Conservation (phyloP, 2,888 invertebrate species). For the Andrena minutula region DNA sequence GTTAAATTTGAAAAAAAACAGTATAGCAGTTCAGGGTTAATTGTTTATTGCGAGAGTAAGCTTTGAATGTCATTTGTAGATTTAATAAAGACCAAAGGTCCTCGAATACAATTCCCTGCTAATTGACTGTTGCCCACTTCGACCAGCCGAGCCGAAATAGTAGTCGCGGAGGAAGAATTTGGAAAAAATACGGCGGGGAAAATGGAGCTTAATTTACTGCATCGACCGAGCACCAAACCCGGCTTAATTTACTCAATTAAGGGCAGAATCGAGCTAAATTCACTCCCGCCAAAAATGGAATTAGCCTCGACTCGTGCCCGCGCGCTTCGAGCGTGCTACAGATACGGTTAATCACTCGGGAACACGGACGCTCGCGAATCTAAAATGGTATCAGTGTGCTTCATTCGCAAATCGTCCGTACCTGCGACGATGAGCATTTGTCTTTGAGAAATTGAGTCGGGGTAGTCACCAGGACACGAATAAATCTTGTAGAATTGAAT, state of each 20-base stretch:
- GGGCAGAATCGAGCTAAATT: constrained; percentile 27
- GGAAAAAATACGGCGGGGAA: not conserved
- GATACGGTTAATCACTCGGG: constrained; percentile 31
- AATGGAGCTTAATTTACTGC: not conserved
- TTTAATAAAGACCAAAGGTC: too few species aligned
- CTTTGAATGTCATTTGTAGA: too few species aligned
- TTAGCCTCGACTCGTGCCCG: constrained; percentile 24
- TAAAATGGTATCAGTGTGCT: not conserved
- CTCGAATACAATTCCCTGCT: not conserved
- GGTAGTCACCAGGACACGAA: not conserved
- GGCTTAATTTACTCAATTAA: constrained; percentile 37
- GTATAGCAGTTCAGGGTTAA: too few species aligned
- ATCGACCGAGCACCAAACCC: not conserved
- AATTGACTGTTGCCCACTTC: constrained; percentile 17
- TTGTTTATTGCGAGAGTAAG: too few species aligned
- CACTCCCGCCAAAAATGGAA: constrained; percentile 34
- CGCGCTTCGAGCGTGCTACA: not conserved
- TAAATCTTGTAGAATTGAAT: not conserved
- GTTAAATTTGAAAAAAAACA: too few species aligned
- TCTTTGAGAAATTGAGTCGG: constrained; percentile 1
- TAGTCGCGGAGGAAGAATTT: not conserved
- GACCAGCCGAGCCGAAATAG: not conserved
- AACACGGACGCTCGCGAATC: constrained; percentile 1
- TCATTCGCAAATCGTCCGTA: not conserved
- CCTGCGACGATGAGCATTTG: constrained; percentile 2